Base-by-base conservation (phyloP, 2,888 invertebrate species). In the Chaitophorus viminalis region DNA sequence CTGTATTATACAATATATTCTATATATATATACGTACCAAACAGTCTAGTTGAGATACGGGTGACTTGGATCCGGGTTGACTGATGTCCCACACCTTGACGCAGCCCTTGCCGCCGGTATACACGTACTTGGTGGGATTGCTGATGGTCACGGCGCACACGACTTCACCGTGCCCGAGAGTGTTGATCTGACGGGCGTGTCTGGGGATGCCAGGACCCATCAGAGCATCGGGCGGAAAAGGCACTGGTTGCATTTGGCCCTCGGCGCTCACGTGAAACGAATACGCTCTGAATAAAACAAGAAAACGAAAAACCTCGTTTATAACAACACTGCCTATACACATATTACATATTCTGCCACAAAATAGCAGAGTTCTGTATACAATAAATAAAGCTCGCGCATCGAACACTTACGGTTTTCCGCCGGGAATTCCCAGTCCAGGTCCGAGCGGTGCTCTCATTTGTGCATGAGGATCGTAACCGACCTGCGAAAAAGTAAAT, bases 61-160 rank as follows among this genome's bases (percentile, higher is more conserved):
- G 97, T 90, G 94, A 95, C 91, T 97, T 97, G 90, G 94, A 94
- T 89, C 95, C 95, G 52, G 96, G 96, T 91, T 97, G 97, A 92
- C 96, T 95, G 92, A 98, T 97, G 92, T 98, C 98, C 98, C 98
- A 98, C 89, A 98, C 97, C 92, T 99, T 99, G 90, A 99, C 98
- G 92, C 98, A 97, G 89, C 98, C 98, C 92, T 98, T 98, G 90
- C 98, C 98, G 78, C 98, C 98, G 5, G 98, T 98, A 93, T 98
- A 98, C 82, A 97, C 97, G 92, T 96, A 96, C 91, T 96, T 96
- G 83, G 97, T 96, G 89, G 97, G 96, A 92, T 96, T 96, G 89
- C 97, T 97, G 91, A 99, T 98, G 89, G 98, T 98, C 82, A 99
- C 99, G 68, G 98, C 98, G 92, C 98, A 98, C 46, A 98, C 98